Conservation (phyloP, 1,140 invertebrate species). For the Cherax destructor region DNA sequence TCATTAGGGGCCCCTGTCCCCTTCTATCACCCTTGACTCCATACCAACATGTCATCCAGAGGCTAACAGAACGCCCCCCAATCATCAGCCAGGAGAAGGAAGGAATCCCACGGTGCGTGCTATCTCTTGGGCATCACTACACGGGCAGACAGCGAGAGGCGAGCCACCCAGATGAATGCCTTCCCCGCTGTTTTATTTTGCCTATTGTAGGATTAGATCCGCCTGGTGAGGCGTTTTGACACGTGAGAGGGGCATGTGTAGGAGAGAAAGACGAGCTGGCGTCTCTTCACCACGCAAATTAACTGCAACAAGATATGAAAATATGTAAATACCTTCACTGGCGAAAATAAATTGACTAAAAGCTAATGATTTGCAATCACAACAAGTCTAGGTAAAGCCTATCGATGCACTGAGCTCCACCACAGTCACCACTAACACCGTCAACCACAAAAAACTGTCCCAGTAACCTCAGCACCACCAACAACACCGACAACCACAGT, state of each 20-base stretch:
- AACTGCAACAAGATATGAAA: too few relatives aligned
- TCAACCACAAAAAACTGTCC: too few relatives aligned
- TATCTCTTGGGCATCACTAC: slow-evolving; percentile 33
- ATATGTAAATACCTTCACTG: too few relatives aligned
- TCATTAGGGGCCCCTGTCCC: slow-evolving; percentile 37
- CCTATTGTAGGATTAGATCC: slow-evolving; percentile 55
- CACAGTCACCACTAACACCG: too few relatives aligned
- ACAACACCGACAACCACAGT: too few relatives aligned
- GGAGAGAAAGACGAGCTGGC: too few relatives aligned
- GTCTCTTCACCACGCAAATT: too few relatives aligned
- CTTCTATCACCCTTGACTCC: slow-evolving; percentile 8
- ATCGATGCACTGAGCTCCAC: too few relatives aligned
- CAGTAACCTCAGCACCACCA: too few relatives aligned
- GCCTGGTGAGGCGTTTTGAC: slow-evolving; percentile 14
- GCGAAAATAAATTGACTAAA: too few relatives aligned
- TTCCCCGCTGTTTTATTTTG: slow-evolving; percentile 59
- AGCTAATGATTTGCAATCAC: too few relatives aligned
- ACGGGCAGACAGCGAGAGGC: slow-evolving; percentile 32
- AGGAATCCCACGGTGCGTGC: background rate
- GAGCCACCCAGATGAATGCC: slow-evolving; percentile 17
- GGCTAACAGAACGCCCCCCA: background rate
- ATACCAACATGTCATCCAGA: background rate
- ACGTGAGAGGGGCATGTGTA: background rate
- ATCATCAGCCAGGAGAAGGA: background rate
- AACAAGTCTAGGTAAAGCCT: too few relatives aligned